Conservation (phyloP, 2,797 vertebrate species). For the Argentina silus region DNA sequence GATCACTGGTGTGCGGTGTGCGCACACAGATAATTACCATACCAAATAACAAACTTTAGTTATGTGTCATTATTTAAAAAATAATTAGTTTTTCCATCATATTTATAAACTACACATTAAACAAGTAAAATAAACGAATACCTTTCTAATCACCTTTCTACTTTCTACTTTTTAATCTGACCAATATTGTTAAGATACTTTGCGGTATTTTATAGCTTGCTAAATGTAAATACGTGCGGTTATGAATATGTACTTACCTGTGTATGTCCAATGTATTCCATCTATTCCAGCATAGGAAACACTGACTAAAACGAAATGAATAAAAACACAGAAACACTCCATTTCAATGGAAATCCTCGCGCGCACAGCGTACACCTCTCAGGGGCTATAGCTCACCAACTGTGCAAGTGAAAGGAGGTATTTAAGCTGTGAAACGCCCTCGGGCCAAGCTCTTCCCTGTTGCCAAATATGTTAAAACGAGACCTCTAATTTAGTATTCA, state of each 20-base stretch:
- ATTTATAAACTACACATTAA: not conserved
- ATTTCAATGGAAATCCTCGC: slow-evolving; percentile 47
- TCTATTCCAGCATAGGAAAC: slow-evolving; percentile 54
- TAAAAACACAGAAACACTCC: slow-evolving; percentile 55
- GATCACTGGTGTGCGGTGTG: not conserved
- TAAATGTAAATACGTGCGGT: not conserved
- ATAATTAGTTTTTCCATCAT: not conserved
- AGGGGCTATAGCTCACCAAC: slow-evolving; percentile 37
- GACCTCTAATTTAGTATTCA: slow-evolving; percentile 31
- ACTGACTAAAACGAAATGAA: slow-evolving; percentile 43
- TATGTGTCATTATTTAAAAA: not conserved
- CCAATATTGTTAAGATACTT: not conserved
- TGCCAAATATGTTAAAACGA: slow-evolving; percentile 10
- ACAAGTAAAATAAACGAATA: not conserved
- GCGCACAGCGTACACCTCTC: slow-evolving; percentile 35
- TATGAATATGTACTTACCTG: slow-evolving; percentile 57
- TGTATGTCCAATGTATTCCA: slow-evolving; percentile 81
- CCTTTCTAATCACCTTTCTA: too few relatives aligned
- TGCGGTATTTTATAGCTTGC: not conserved
- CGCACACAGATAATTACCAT: not conserved
- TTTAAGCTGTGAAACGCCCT: slow-evolving; percentile 60
- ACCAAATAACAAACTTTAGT: not conserved
- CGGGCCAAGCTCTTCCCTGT: slow-evolving; percentile 33
- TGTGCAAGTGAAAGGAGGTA: slow-evolving; percentile 51
- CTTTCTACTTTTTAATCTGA: too few relatives aligned